Evolutionary conservation across 2,888 invertebrate genomes (phyloP), one percentile per base, ranked within the genome.

Genomic region (Galerucella nymphaeae): DNA sequence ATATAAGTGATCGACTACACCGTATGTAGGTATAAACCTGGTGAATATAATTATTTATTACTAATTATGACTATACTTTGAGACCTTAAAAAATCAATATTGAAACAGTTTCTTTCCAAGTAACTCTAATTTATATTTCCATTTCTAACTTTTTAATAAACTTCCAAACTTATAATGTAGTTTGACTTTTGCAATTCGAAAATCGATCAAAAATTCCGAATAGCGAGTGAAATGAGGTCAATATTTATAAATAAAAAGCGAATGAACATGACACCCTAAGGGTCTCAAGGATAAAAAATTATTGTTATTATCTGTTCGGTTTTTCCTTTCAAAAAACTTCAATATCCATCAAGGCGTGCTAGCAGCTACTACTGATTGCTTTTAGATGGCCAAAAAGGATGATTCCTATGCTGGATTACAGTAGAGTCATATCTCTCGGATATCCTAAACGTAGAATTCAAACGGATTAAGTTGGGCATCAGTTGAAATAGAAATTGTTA

Each of bases 371-470:
- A 38, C 41, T 69, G 72, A 73, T 73, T 69, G 69, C 72, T 58
- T 66, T 73, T 66, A 50, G 69, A 69, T 73, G 65, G 61, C 53
- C 62, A 45, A 71, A 71, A 67, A 42, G 48, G 69, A 69, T 66
- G 72, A 65, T 73, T 73, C 38, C 69, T 73, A 73, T 73, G 72
- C 72, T 41, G 65, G 61, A 2, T 23, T 62, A 23, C 62, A 55
- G 42, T 18, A 16, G 61, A 16, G n/a, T 41, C 61, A 42, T 41
- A 62, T 38, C 18, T 38, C 42, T 16, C 42, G 10, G 16, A 53
- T 53, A 61, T 16, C 59, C n/a, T 38, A 38, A 38, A 59, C 59
- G 59, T 38, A 59, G 38, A 59, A 59, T 23, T 14, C 2, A 14
- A 59, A 38, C 14, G 38, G 38, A 8, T 23, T n/a, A n/a, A 30